Evolutionary conservation across 2,888 invertebrate species (phyloP), one percentile per base, ranked within the genome.

Genomic region (Spilarctia lutea): DNA sequence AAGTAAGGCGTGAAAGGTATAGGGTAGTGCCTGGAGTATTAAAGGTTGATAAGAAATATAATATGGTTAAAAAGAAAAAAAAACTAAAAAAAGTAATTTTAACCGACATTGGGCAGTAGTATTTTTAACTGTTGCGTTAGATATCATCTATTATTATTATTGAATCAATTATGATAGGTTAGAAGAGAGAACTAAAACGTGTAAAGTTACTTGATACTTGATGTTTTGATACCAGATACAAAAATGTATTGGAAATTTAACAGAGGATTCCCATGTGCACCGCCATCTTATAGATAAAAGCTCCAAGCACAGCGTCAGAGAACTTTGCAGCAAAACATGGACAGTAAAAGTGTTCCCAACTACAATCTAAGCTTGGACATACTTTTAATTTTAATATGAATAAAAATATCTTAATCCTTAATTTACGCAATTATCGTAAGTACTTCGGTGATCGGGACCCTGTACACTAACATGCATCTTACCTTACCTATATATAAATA

Each of bases 321-420:
- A 84, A 79, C 76, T 74, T 68, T 69, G 65, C 65, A 81, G 81
- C 85, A 71, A 68, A 79, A 82, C 72, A 73, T 76, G 67, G 79
- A 83, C 74, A 81, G 48, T 81, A 71, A 79, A 78, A 75, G 74
- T 79, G 33, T 70, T 76, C 72, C 72, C 66, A 76, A 76, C 74
- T 81, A 81, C 80, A 78, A 73, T 79, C 87, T 88, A 88, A 85
- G 86, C 86, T 86, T 88, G 87, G 86, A 87, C 85, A 85, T 76
- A 71, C 75, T 76, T 42, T 60, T 75, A 75, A 74, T 79, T 80
- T 72, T 80, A 85, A 79, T 82, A 81, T 76, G 69, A 79, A 77
- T 81, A 79, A 79, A 77, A 79, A 70, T 27, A 18, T 70, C 68
- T 65, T 75, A 45, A 76, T 69, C 74, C 72, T 81, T 83, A 76